Conservation (phyloP, 2,888 invertebrate species). For the Sceliomorpha sp. region DNA sequence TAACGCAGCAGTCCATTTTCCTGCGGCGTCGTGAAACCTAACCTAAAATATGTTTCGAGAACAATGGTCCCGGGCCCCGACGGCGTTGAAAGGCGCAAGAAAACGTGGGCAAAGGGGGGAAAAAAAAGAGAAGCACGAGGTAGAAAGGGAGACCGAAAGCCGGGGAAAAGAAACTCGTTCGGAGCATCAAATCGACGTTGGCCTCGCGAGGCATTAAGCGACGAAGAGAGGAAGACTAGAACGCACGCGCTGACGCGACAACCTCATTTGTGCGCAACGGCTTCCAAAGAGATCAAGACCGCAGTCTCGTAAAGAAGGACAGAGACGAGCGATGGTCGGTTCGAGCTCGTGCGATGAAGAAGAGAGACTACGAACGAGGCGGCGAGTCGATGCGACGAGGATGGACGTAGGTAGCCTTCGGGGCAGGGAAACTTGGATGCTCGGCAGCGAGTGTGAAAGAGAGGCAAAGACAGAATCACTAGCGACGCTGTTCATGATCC, state of each 20-base stretch:
- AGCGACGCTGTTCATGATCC: slow-evolving; percentile 47
- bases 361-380: slow-evolving; percentile 9
- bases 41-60: slow-evolving; percentile 47
- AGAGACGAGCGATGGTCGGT: slow-evolving; percentile 19
- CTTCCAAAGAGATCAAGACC: slow-evolving; percentile 61
- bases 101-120: slow-evolving; percentile 45
- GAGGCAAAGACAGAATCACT: slow-evolving; percentile 47
- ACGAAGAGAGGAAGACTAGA: slow-evolving; percentile 49
- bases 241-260: slow-evolving; percentile 77
- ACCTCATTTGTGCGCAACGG: slow-evolving; percentile 78
- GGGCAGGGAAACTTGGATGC: slow-evolving; percentile 40
- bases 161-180: slow-evolving; percentile 58
- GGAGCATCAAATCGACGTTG: slow-evolving; percentile 41
- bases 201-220: slow-evolving; percentile 28
- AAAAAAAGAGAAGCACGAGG: slow-evolving; percentile 35
- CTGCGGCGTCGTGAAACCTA: slow-evolving; percentile 24
- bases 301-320: slow-evolving; percentile 35
- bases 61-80: slow-evolving; percentile 53
- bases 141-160: slow-evolving; percentile 18
- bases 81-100: slow-evolving; percentile 45
- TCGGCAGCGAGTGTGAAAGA: slow-evolving; percentile 36
- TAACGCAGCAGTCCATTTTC: slow-evolving; percentile 25
- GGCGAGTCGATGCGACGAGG: slow-evolving; percentile 30
- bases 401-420: slow-evolving; percentile 37
- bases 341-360: slow-evolving; percentile 17